A percentile compares a stretch with the other conserved stretches of the same genome.
Evolutionary conservation across 2,113 vertebrate genomes (phyloP).

Genomic region (Brachyistius frenatus): DNA sequence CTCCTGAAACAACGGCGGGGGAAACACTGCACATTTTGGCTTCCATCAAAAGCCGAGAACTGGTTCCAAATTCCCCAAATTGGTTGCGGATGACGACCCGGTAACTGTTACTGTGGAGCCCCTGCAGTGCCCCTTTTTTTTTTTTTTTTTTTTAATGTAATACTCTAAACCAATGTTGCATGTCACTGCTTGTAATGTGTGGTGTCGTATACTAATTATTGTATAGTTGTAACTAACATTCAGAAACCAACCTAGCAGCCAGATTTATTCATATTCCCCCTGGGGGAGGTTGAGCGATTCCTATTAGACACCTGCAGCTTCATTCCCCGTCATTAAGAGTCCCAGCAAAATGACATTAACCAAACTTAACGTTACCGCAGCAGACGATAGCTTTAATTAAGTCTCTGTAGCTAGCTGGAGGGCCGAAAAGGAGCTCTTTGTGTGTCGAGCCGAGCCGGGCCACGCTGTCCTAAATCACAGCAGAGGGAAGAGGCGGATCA

Average conservation of each 20-base stretch:
- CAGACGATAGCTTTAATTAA: slow-evolving; percentile 47
- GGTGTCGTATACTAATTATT: neutral
- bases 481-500: neutral
- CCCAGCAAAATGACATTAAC: slow-evolving; percentile 18
- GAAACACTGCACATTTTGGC: too few species aligned
- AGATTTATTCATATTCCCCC: neutral
- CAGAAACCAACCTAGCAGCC: neutral
- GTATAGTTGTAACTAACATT: neutral
- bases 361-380: slow-evolving; percentile 21
- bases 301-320: slow-evolving; percentile 4
- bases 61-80: too few species aligned
- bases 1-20: too few species aligned
- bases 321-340: neutral
- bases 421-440: slow-evolving; percentile 12
- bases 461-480: slow-evolving; percentile 41
- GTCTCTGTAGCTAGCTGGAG: slow-evolving; percentile 4
- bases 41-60: too few species aligned
- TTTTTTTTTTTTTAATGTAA: too few species aligned
- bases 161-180: too few species aligned
- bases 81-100: too few species aligned
- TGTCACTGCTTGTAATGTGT: neutral
- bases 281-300: neutral
- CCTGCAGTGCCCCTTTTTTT: too few species aligned
- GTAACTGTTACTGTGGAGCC: too few species aligned
- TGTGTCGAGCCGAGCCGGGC: neutral